phyloP scores from a whole-genome alignment of 2,797 vertebrate species.

The Microchirus variegatus region DNA sequence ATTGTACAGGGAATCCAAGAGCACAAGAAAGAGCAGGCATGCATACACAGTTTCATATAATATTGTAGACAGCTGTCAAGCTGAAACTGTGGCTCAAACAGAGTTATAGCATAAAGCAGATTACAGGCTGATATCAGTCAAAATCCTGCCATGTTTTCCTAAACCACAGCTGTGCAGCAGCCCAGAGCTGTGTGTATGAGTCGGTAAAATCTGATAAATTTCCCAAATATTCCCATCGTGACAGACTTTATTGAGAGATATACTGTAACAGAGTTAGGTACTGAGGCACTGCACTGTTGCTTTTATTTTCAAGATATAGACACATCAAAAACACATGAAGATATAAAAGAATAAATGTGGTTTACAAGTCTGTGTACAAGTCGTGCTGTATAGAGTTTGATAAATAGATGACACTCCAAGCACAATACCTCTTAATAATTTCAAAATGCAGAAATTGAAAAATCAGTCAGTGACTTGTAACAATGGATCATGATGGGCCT shows the following conservation, averaged over 20 bases:
- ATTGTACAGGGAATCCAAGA: slow-evolving; percentile 11
- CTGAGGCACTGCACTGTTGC: slow-evolving; percentile 16
- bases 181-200: slow-evolving; percentile 18
- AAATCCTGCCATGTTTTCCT: slow-evolving; percentile 44
- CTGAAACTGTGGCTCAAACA: slow-evolving; percentile 45
- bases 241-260: slow-evolving; percentile 36
- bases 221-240: slow-evolving; percentile 24
- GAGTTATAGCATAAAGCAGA: slow-evolving; percentile 45
- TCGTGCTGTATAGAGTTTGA: neutral
- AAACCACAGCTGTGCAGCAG: slow-evolving; percentile 55
- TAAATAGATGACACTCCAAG: neutral
- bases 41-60: slow-evolving; percentile 38
- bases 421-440: slow-evolving; percentile 1
- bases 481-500: neutral
- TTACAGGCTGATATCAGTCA: slow-evolving; percentile 51
- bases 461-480: neutral
- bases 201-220: slow-evolving; percentile 37
- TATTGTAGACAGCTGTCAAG: slow-evolving; percentile 50
- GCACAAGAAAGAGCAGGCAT: neutral
- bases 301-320: neutral
- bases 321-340: neutral
- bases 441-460: neutral
- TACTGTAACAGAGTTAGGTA: slow-evolving; percentile 24
- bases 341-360: neutral
- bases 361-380: neutral